Conservation (phyloP, 1,140 invertebrate species). For the Dysdera silvatica region DNA sequence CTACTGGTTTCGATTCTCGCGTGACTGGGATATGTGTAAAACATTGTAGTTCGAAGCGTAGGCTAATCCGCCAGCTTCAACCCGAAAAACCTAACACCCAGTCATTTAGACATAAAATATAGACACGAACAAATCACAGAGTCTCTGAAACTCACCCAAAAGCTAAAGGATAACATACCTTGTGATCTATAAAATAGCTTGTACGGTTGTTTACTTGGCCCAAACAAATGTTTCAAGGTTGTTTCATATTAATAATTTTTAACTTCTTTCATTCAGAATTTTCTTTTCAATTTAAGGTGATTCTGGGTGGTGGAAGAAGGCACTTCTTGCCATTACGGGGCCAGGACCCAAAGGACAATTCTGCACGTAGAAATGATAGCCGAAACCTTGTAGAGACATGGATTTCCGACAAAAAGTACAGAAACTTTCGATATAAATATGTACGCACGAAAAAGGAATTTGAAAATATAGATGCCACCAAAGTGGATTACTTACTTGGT, state of each 20-base stretch:
- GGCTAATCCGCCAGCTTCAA: too few species aligned
- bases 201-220: neutral
- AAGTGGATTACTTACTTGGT: constrained; percentile 41
- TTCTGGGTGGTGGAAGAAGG: constrained; percentile 41
- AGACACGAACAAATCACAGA: too few species aligned
- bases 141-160: too few species aligned
- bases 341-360: constrained; percentile 36
- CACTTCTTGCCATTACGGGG: constrained; percentile 38
- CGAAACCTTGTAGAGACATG: constrained; percentile 62
- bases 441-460: constrained; percentile 39
- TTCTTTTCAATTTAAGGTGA: constrained; percentile 30
- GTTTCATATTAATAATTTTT: neutral
- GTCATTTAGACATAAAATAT: too few species aligned
- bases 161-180: too few species aligned
- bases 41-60: too few species aligned
- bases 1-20: too few species aligned
- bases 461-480: constrained; percentile 35
- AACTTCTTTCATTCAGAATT: neutral
- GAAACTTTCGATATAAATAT: constrained; percentile 35
- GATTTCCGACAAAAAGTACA: constrained; percentile 37
- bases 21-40: too few species aligned
- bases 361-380: constrained; percentile 58
- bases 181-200: too few species aligned
- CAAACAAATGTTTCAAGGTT: neutral
- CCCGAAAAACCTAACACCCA: too few species aligned